Percentiles rank a stretch among this genome's conserved stretches.
These are phyloP conservation scores for Heptranchias perlo DNA, from an alignment of 2,113 vertebrate species.

Conservation along the genomic window DNA sequence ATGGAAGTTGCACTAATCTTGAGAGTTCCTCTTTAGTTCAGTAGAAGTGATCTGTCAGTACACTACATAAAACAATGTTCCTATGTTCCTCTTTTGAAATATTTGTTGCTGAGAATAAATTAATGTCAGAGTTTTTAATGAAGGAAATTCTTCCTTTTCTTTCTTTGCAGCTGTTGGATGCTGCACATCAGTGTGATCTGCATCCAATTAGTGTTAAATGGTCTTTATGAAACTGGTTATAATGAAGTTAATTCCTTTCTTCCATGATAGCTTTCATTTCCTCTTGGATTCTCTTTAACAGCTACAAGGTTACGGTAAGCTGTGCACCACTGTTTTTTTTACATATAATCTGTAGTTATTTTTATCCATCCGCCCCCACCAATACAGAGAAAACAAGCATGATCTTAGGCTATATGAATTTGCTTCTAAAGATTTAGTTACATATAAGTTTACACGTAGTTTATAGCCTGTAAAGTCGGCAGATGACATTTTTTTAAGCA, in stretches of 20 bases:
- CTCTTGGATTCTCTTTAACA: slow-evolving; percentile 59
- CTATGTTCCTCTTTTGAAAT: neutral
- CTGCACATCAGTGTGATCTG: too few relatives aligned
- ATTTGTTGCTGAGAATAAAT: neutral
- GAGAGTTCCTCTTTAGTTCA: neutral
- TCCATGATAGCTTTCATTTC: slow-evolving; percentile 59
- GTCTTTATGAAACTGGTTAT: neutral
- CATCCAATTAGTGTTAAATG: neutral
- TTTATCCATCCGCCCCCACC: neutral
- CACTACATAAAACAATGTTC: neutral
- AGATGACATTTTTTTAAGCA: neutral
- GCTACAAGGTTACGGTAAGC: slow-evolving; percentile 57
- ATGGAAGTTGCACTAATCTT: neutral
- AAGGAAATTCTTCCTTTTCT: neutral
- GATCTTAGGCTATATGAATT: neutral
- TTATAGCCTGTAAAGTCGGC: neutral
- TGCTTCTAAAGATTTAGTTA: neutral
- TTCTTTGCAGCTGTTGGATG: neutral
- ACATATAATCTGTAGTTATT: neutral
- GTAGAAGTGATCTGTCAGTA: neutral
- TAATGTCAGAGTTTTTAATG: neutral
- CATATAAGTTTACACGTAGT: neutral
- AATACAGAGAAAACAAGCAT: neutral
- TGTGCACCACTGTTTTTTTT: rapidly evolving
- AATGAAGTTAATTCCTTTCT: slow-evolving; percentile 23